A percentile compares a stretch with the other conserved stretches of the same genome.
Evolutionary conservation across 2,797 vertebrate species (phyloP).

Genomic region (Erethizon dorsatum): DNA sequence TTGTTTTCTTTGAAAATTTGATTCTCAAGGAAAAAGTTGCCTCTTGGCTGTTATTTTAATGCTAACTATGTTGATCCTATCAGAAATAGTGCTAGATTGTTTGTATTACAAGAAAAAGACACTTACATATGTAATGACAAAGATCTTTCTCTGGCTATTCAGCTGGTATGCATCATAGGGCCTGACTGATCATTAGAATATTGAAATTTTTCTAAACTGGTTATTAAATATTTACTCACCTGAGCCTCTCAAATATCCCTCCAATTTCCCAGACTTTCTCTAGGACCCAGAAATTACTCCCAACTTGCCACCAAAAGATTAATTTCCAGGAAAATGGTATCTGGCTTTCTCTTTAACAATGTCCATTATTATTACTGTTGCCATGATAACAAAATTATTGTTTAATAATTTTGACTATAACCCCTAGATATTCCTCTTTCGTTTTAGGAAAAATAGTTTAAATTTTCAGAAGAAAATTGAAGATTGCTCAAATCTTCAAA

Average conservation of each 20-base stretch:
- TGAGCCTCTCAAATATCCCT: neutral
- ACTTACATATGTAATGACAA: neutral
- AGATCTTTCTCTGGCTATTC: neutral
- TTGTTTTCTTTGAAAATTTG: slow-evolving; percentile 70
- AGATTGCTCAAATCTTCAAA: neutral
- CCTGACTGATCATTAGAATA: neutral
- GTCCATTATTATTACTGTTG: neutral
- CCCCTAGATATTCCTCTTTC: neutral
- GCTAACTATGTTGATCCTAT: slow-evolving; percentile 10
- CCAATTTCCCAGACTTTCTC: neutral
- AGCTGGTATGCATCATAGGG: neutral
- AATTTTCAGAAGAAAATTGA: neutral
- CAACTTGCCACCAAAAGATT: neutral
- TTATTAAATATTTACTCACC: neutral
- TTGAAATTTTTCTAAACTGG: neutral
- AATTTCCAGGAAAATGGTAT: neutral
- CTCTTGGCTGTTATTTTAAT: slow-evolving; percentile 54
- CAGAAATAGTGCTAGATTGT: slow-evolving; percentile 45
- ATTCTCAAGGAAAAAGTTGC: slow-evolving; percentile 41
- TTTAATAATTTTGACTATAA: neutral
- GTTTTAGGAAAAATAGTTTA: neutral
- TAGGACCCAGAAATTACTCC: neutral
- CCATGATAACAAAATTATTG: neutral
- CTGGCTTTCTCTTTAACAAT: neutral
- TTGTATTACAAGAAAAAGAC: slow-evolving; percentile 13